Percentiles rank a stretch among this genome's conserved stretches.
phyloP scores from a whole-genome alignment of 2,888 invertebrate genomes.

The Ctenicera cuprea region DNA sequence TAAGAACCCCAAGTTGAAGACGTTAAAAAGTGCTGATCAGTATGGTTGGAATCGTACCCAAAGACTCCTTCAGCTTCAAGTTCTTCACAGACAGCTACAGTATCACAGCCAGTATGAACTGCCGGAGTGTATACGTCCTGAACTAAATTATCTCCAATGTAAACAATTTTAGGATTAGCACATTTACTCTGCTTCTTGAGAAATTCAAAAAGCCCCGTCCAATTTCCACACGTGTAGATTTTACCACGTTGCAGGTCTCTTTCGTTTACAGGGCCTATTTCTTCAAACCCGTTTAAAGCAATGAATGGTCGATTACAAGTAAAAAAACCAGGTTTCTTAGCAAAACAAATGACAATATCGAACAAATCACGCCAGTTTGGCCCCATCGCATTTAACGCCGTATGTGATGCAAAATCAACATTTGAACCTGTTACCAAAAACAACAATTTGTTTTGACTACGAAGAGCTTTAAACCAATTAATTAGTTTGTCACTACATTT shows the following conservation, averaged over 20 bases:
- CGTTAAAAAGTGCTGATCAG: slow-evolving; percentile 74
- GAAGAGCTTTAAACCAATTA: slow-evolving; percentile 77
- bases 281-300: slow-evolving; percentile 70
- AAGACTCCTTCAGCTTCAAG: slow-evolving; percentile 77
- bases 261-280: slow-evolving; percentile 67
- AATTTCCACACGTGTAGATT: slow-evolving; percentile 78
- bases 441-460: slow-evolving; percentile 74
- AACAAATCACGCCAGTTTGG: slow-evolving; percentile 75
- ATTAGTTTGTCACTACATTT: slow-evolving; percentile 74
- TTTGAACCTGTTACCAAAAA: slow-evolving; percentile 85
- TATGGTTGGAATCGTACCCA: slow-evolving; percentile 70
- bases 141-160: slow-evolving; percentile 85
- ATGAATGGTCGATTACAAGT: slow-evolving; percentile 76
- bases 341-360: slow-evolving; percentile 78
- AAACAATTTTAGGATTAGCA: slow-evolving; percentile 76
- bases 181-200: slow-evolving; percentile 70
- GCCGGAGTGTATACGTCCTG: slow-evolving; percentile 85
- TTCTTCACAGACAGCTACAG: slow-evolving; percentile 84
- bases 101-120: slow-evolving; percentile 77
- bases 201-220: slow-evolving; percentile 75
- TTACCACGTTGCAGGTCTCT: slow-evolving; percentile 73
- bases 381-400: slow-evolving; percentile 79
- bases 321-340: slow-evolving; percentile 86
- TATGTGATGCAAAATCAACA: slow-evolving; percentile 81
- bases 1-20: slow-evolving; percentile 83